Evolutionary conservation across 2,797 vertebrate genomes (phyloP).

Genomic region (Numenius phaeopus): DNA sequence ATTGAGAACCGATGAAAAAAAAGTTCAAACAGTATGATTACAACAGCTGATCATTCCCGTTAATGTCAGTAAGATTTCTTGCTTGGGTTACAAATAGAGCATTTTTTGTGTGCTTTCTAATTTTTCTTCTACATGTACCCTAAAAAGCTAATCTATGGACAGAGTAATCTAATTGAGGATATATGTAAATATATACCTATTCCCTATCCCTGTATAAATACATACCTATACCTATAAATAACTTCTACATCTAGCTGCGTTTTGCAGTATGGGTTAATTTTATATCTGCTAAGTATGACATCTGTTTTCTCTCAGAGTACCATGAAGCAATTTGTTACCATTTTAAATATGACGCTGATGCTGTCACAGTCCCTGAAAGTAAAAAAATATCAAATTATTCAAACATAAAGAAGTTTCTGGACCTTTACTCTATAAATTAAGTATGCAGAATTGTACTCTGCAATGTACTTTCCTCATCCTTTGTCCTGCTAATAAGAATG

Average conservation of each 20-base stretch:
- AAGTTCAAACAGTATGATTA: background rate
- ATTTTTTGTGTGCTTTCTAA: background rate
- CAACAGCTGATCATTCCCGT: background rate
- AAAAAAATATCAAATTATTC: background rate
- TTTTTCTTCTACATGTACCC: background rate
- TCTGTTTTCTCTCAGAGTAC: background rate
- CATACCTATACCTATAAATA: background rate
- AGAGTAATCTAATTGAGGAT: background rate
- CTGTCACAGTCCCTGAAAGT: background rate
- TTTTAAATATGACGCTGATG: background rate
- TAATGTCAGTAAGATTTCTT: background rate
- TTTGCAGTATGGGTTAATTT: background rate
- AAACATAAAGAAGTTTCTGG: background rate
- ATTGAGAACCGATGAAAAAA: background rate
- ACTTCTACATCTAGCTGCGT: background rate
- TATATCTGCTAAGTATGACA: background rate
- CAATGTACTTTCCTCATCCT: accelerated
- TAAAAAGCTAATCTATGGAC: background rate
- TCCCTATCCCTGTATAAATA: background rate
- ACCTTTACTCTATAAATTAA: background rate
- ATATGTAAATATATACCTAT: background rate
- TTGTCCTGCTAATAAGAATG: background rate
- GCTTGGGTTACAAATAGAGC: background rate
- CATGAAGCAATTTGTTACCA: background rate
- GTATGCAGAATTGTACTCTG: background rate